Evolutionary conservation across 2,888 invertebrate species (phyloP).

Genomic region (Meloe dianella): DNA sequence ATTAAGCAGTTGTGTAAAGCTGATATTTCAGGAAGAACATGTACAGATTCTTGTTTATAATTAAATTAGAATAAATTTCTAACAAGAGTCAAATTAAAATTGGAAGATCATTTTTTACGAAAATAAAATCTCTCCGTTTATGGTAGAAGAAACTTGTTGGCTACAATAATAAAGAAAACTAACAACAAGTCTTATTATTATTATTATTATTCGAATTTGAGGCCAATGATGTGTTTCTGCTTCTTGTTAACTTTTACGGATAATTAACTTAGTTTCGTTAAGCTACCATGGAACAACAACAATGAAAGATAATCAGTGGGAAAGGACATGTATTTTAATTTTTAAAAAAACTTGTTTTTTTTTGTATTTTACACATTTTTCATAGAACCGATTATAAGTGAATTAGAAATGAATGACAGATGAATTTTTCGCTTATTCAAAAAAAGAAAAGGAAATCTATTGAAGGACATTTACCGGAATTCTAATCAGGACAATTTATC

Average conservation of each 20-base stretch:
- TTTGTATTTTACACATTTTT: too few relatives aligned
- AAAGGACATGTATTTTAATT: background rate
- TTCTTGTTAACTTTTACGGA: slow-evolving; percentile 2
- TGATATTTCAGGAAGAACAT: too few relatives aligned
- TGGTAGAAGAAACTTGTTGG: slow-evolving; percentile 7
- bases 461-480: background rate
- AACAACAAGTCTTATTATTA: background rate
- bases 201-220: background rate
- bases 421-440: too few relatives aligned
- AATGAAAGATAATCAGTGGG: background rate
- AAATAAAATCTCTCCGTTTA: slow-evolving; percentile 13
- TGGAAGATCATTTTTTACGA: background rate
- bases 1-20: too few relatives aligned
- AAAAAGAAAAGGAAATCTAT: background rate
- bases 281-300: background rate
- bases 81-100: background rate
- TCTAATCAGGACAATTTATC: too few relatives aligned
- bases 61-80: too few relatives aligned
- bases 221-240: background rate
- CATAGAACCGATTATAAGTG: too few relatives aligned
- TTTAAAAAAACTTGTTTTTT: too few relatives aligned
- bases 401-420: too few relatives aligned
- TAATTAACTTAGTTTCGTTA: slow-evolving; percentile 10
- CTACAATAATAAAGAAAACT: background rate
- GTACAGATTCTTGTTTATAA: too few relatives aligned